These are phyloP conservation scores for Ctenosaura bakeri DNA, from an alignment of 2,797 vertebrate species.

Conservation along the genomic window DNA sequence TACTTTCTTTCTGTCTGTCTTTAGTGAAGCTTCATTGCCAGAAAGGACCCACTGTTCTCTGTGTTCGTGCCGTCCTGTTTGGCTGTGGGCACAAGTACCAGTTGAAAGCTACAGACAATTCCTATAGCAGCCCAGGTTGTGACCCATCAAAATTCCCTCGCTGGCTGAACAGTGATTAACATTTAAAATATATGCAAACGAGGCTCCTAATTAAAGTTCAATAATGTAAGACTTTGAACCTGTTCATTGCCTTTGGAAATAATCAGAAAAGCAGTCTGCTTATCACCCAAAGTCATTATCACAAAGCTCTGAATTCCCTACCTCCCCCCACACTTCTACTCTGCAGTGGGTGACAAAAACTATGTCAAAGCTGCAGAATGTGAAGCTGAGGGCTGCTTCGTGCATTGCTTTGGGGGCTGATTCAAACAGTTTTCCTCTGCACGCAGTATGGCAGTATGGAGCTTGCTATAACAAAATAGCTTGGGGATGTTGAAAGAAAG, in stretches of 20 bases:
- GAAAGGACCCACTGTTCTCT: constrained; percentile 9
- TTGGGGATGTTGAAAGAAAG: background rate
- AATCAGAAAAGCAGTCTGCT: constrained; percentile 70
- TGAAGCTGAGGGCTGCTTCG: fast-evolving
- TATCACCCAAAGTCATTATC: constrained; percentile 69
- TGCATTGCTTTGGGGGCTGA: background rate
- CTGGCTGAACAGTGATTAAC: constrained; percentile 72
- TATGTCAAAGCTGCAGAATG: background rate
- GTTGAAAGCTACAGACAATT: constrained; percentile 35
- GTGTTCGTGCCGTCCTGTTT: background rate
- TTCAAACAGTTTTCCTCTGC: background rate
- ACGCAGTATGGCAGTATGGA: background rate
- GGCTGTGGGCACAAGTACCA: constrained; percentile 26
- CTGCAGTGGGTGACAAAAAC: constrained; percentile 34
- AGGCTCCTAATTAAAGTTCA: constrained; percentile 78
- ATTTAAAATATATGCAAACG: constrained; percentile 78
- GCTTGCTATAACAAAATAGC: background rate
- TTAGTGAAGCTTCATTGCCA: background rate
- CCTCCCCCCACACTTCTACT: constrained; percentile 38
- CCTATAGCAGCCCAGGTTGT: constrained; percentile 53
- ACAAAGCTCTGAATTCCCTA: constrained; percentile 65
- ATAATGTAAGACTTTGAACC: constrained; percentile 75
- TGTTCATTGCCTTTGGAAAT: constrained; percentile 76
- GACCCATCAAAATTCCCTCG: constrained; percentile 63
- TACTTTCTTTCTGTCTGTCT: background rate